phyloP scores from a whole-genome alignment of 2,797 vertebrate species.

The Rhinella marina region DNA sequence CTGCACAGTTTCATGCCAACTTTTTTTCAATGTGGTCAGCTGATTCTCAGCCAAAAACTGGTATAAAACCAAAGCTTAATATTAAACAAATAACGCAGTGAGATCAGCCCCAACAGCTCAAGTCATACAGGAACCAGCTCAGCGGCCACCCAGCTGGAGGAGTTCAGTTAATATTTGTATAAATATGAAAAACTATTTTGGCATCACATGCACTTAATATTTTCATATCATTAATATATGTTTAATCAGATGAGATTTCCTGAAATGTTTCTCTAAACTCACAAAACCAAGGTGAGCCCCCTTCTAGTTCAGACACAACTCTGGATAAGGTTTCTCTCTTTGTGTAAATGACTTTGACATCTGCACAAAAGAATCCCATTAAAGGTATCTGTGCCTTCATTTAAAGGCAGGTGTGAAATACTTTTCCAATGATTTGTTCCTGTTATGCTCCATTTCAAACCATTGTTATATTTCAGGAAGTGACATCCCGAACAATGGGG shows the following conservation, averaged over 20 bases:
- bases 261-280: slow-evolving; percentile 55
- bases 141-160: slow-evolving; percentile 52
- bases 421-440: slow-evolving; percentile 45
- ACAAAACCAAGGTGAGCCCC: slow-evolving; percentile 27
- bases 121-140: slow-evolving; percentile 37
- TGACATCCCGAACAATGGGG: slow-evolving; percentile 65
- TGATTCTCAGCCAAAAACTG: slow-evolving; percentile 5
- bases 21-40: slow-evolving; percentile 31
- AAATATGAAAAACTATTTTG: slow-evolving; percentile 57
- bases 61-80: slow-evolving; percentile 50
- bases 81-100: slow-evolving; percentile 55
- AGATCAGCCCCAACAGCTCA: slow-evolving; percentile 40
- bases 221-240: slow-evolving; percentile 47
- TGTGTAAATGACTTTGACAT: slow-evolving; percentile 59
- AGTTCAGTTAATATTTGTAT: slow-evolving; percentile 54
- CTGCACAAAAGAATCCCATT: slow-evolving; percentile 31
- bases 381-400: slow-evolving; percentile 24
- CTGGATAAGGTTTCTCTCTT: slow-evolving; percentile 53
- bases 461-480: slow-evolving; percentile 55
- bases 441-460: slow-evolving; percentile 62
- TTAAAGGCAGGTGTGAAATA: slow-evolving; percentile 59
- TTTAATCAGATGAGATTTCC: slow-evolving; percentile 53
- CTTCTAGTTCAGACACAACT: slow-evolving; percentile 51
- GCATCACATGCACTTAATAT: slow-evolving; percentile 43
- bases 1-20: not conserved